Base-by-base conservation (phyloP, 1,140 invertebrate genomes). In the Meloidogyne hapla region DNA sequence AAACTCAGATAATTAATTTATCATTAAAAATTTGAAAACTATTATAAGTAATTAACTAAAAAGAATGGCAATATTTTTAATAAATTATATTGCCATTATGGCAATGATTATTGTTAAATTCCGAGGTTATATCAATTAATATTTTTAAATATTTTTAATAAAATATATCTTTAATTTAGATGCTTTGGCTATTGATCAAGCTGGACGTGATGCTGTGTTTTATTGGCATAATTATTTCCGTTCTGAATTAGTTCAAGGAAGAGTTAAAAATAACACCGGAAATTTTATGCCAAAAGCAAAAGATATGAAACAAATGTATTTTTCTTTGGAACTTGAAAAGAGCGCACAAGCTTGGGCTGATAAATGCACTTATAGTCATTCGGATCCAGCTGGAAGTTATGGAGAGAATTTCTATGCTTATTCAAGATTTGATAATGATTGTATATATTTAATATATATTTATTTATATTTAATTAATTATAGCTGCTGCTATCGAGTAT, bases 151-250 rank as follows among this genome's bases (percentile, higher is more conserved):
- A 15, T n/a, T 8, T 56, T 48, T 3, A 1, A 48, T 56, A 33
- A 33, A 8, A 33, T 33, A 33, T 56, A n/a, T 21, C n/a, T 56
- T 1, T 18, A 21, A n/a, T 56, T 56, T 56, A 56, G 48, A 56
- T n/a, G n/a, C 18, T 15, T n/a, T 6, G 18, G 48, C 48, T 56
- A 0, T 56, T 1, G n/a, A n/a, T 56, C 18, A 56, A 56, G 48
- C 18, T n/a, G 48, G 18, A 0, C 48, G 48, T 56, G 18, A 56
- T n/a, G n/a, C 48, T 6, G 48, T 56, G 6, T 4, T 56, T 56
- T 56, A 56, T 56, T 56, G 48, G 48, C 69, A 70, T 25, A 70
- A 70, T 45, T 8, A 12, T 1, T 70, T 48, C 10, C 69, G 69
- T 33, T 63, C 69, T 6, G 56, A 42, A 12, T 38, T 70, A 25